Conservation (phyloP, 2,113 vertebrate species). For the Clarias gariepinus region DNA sequence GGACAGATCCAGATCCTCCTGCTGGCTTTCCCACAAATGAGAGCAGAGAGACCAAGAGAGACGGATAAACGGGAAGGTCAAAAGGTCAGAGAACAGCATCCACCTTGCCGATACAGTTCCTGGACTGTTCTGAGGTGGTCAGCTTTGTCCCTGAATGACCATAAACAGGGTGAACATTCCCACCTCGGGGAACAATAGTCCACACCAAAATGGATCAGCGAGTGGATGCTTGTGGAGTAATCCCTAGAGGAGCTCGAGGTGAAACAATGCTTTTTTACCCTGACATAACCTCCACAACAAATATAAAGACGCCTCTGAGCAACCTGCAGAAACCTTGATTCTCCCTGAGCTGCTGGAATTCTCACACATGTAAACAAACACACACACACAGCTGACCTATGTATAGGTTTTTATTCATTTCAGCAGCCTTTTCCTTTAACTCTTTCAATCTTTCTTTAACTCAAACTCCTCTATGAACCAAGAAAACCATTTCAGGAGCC, state of each 20-base stretch:
- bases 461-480: background rate
- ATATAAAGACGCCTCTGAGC: background rate
- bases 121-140: slow-evolving; percentile 57
- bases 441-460: background rate
- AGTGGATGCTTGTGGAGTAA: slow-evolving; percentile 31
- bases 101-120: slow-evolving; percentile 42
- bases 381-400: background rate
- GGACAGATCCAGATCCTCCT: slow-evolving; percentile 67
- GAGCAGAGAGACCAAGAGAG: background rate
- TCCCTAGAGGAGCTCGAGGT: slow-evolving; percentile 25
- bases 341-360: background rate
- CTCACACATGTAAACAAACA: background rate
- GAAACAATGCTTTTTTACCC: slow-evolving; percentile 37
- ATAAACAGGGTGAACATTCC: slow-evolving; percentile 35
- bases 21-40: slow-evolving; percentile 65
- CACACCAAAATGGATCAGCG: slow-evolving; percentile 13
- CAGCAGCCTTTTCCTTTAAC: background rate
- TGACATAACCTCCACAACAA: slow-evolving; percentile 20
- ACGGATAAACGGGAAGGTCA: slow-evolving; percentile 40
- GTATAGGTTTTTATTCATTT: background rate
- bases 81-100: background rate
- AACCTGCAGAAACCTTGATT: background rate
- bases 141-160: slow-evolving; percentile 64
- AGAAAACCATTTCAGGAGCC: background rate
- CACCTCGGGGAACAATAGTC: slow-evolving; percentile 50